phyloP scores from a whole-genome alignment of 2,113 vertebrate species.

The Dascyllus trimaculatus region DNA sequence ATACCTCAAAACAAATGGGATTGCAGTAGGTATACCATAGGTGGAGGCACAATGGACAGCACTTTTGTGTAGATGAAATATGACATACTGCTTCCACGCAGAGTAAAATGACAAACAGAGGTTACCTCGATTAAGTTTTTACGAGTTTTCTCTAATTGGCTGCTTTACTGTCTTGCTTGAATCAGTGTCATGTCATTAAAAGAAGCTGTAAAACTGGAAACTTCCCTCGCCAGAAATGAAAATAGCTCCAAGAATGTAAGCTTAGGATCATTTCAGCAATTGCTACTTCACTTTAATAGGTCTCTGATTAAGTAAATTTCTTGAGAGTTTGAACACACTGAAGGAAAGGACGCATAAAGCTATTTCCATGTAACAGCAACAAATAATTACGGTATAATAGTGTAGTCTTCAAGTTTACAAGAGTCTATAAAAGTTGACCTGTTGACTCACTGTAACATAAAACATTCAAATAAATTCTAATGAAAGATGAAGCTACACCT shows the following conservation, averaged over 20 bases:
- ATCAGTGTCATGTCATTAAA: conserved; percentile 17
- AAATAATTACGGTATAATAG: conserved; percentile 4
- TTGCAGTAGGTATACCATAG: conserved; percentile 7
- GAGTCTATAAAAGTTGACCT: not conserved
- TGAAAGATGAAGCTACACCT: not conserved
- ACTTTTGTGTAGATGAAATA: conserved; percentile 37
- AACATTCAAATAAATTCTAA: conserved; percentile 13
- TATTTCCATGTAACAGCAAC: conserved; percentile 12
- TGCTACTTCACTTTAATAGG: not conserved
- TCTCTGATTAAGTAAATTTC: conserved; percentile 11
- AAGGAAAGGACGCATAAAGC: conserved; percentile 17
- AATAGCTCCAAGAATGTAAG: conserved; percentile 12
- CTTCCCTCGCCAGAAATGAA: conserved; percentile 7
- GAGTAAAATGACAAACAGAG: conserved; percentile 25
- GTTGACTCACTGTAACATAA: not conserved
- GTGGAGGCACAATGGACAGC: not conserved
- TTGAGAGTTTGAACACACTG: not conserved
- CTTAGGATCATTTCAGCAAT: not conserved
- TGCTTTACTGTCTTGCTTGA: conserved; percentile 32
- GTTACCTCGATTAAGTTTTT: conserved; percentile 37
- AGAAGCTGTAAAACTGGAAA: conserved; percentile 7
- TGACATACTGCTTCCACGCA: not conserved
- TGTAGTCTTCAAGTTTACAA: not conserved
- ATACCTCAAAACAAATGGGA: conserved; percentile 53
- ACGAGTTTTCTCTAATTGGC: conserved; percentile 21